Evolutionary conservation across 2,113 vertebrate genomes (phyloP).

Genomic region (Lepisosteus osseus): DNA sequence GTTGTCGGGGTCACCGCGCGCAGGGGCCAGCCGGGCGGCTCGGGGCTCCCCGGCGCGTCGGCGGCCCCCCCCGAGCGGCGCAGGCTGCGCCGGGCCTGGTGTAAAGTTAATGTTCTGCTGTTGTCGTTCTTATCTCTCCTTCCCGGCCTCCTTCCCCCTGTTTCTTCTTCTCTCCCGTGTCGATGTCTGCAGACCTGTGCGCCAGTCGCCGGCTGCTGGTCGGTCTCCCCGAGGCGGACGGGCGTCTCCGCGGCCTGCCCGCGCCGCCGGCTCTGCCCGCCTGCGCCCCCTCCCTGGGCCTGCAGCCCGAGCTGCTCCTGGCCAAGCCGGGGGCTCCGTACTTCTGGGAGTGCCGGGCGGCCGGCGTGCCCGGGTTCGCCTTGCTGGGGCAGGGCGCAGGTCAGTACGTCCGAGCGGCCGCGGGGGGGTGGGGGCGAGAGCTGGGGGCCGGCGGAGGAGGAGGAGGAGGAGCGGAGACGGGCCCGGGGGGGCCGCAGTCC

Average conservation of each 20-base stretch:
- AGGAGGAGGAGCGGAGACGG: slow-evolving; percentile 16
- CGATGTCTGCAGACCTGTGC: slow-evolving; percentile 65
- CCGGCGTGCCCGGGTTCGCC: slow-evolving; percentile 62
- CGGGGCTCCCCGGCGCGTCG: no score
- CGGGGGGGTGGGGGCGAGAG: slow-evolving; percentile 32
- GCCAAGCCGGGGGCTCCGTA: slow-evolving; percentile 65
- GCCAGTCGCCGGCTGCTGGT: slow-evolving; percentile 69
- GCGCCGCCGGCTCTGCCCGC: slow-evolving; percentile 61
- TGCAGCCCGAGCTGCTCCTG: slow-evolving; percentile 69
- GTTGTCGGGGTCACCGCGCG: not conserved
- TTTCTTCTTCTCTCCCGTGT: slow-evolving; percentile 27
- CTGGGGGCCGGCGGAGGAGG: not conserved
- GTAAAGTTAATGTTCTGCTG: slow-evolving; percentile 45
- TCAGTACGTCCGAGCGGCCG: slow-evolving; percentile 49
- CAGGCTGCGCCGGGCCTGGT: slow-evolving; percentile 6
- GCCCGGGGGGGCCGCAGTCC: no score
- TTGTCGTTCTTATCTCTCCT: slow-evolving; percentile 52
- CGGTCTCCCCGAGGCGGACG: slow-evolving; percentile 67
- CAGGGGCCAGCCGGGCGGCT: no score
- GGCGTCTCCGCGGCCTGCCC: slow-evolving; percentile 64
- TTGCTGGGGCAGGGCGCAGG: slow-evolving; percentile 65
- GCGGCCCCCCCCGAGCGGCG: no score
- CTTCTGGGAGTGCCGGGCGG: slow-evolving; percentile 72
- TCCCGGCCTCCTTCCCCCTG: slow-evolving; percentile 35
- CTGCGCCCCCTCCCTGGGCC: slow-evolving; percentile 55